Base-by-base conservation (phyloP, 2,113 vertebrate genomes). In the Formicarius rufipectus region DNA sequence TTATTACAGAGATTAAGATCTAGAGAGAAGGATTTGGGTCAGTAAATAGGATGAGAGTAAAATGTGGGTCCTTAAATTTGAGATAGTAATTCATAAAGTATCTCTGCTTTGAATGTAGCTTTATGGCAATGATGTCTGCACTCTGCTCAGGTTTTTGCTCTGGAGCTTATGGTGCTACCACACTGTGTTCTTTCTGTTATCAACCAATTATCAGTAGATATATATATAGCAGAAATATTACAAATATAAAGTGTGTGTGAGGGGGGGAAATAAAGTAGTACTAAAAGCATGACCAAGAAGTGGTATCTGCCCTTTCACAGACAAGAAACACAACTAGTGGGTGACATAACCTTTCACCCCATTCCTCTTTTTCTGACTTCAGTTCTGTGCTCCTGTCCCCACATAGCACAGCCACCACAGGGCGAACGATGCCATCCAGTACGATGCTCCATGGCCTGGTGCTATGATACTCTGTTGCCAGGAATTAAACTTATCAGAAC, bases 391-490 rank as follows among this genome's bases (percentile, higher is more conserved):
- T 22, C 8, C 5, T 64, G 17, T 31, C 12, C 40, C 60, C 33
- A 24, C 8, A 60, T 14, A 60, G 55, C 33, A 39, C 39, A 72
- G 14, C 31, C 35, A 9, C 10, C 16, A 4, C 2, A 15, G 17
- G 18, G 13, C 45, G 45, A 60, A 8, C 25, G 18, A 47, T 64
- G 55, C 9, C 11, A 45, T 31, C 8, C 25, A 22, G 14, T 12
- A 7, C 4, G 9, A 10, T 10, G 7, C 21, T 44, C 31, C 33
- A 9, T 8, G 7, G 16, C 15, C 64, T 55, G 35, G 8, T 74
- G 25, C 27, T 44, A 31, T 0, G 0, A 21, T 14, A 7, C 3
- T n/a, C 25, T 53, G 4, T 17, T 55, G 16, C 9, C 45, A 53
- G 7, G 24, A 49, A 76, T 7, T 58, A 23, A 73, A 53, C 1